Base-by-base conservation (phyloP, 2,113 vertebrate genomes). In the Clinocottus analis region DNA sequence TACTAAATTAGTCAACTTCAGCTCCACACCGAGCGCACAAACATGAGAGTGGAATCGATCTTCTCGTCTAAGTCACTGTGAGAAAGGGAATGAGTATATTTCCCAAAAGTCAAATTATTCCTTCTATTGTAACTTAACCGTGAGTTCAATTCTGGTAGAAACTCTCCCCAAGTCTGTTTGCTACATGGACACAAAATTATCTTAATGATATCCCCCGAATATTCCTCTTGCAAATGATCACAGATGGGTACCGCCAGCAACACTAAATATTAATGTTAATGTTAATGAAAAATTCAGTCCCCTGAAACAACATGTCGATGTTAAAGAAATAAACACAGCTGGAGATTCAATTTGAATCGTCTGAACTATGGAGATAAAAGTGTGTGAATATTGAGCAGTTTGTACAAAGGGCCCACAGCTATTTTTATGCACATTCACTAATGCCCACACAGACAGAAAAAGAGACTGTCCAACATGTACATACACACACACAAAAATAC, bases 261-360 rank as follows among this genome's bases (percentile, higher is more conserved):
- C 45, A 7, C 43, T 60, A 80, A 68, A 77, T 56, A 80, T 71
- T 55, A 61, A 82, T 79, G 39, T 53, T n/a, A 37, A 59, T 80
- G 64, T 80, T 55, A 84, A 77, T 73, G 51, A 55, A 79, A 84
- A 74, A 58, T 43, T 13, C 39, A 81, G 39, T 63, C 9, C 51
- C 0, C 27, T 56, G 27, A 79, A 76, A 73, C 33, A 72, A 45
- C 25, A 58, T 51, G 62, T 55, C 6, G 3, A 72, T 0, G 53
- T 69, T 53, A 75, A 76, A 43, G n/a, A 75, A 77, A 79, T 65
- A 77, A 76, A 80, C 72, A 82, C 62, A 81, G 41, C 19, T 1
- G 55, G 71, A 70, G 43, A 69, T 56, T 80, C 31, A 41, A 69
- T 70, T 85, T 29, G 23, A 69, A 45, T 55, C 5, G 0, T 87